phyloP scores from a whole-genome alignment of 2,888 invertebrate genomes.

The Erebia aethiops region DNA sequence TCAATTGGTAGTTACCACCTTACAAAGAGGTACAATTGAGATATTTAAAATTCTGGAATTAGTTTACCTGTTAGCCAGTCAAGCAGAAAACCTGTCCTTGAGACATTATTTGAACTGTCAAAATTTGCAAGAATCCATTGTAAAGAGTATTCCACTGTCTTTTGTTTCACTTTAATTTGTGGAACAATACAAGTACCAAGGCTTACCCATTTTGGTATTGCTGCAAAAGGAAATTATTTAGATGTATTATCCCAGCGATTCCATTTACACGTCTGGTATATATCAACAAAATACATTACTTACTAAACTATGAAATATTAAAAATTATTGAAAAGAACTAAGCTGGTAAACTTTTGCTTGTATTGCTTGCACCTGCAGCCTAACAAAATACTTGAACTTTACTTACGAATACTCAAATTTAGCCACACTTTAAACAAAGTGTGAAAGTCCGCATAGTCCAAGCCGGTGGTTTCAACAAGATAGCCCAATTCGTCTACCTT shows the following conservation, averaged over 20 bases:
- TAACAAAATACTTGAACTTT: background rate
- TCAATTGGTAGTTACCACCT: too few relatives aligned
- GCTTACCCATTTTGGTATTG: slow-evolving; percentile 70
- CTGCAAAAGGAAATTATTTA: slow-evolving; percentile 49
- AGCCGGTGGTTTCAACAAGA: slow-evolving; percentile 60
- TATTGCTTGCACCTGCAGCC: too few relatives aligned
- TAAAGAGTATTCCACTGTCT: slow-evolving; percentile 66
- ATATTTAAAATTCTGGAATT: background rate
- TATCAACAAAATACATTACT: too few relatives aligned
- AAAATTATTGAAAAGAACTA: background rate
- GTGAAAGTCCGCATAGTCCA: slow-evolving; percentile 68
- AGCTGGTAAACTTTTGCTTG: background rate
- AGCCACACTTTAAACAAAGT: slow-evolving; percentile 75
- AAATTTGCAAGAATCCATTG: slow-evolving; percentile 70
- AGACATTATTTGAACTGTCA: slow-evolving; percentile 55
- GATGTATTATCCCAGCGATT: too few relatives aligned
- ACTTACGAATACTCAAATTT: slow-evolving; percentile 77
- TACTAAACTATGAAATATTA: too few relatives aligned
- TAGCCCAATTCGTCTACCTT: slow-evolving; percentile 68
- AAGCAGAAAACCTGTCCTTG: slow-evolving; percentile 65
- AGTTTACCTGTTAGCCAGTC: slow-evolving; percentile 74
- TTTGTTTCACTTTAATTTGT: slow-evolving; percentile 57
- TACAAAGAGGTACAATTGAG: background rate
- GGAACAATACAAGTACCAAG: slow-evolving; percentile 72
- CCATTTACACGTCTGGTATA: too few relatives aligned